These are phyloP conservation scores for Phaethornis superciliosus DNA, from an alignment of 2,113 vertebrate species.

Conservation along the genomic window DNA sequence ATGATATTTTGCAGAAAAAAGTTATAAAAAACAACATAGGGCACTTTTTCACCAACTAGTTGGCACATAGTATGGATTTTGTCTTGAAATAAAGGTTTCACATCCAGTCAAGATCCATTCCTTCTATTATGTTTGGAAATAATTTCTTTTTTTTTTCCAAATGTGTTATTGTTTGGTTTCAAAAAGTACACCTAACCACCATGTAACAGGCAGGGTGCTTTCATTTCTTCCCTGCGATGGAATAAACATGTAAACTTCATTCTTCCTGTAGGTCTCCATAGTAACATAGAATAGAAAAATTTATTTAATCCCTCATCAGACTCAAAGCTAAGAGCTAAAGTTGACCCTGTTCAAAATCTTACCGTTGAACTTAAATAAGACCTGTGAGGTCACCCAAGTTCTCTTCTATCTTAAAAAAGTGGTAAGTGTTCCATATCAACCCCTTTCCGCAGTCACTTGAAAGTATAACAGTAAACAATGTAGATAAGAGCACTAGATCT, in stretches of 20 bases:
- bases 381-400: not conserved
- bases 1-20: conserved; percentile 12
- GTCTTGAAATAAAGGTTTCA: not conserved
- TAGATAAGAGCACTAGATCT: not conserved
- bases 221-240: not conserved
- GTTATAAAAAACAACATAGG: not conserved
- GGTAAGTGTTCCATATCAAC: not conserved
- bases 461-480: not conserved
- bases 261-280: not conserved
- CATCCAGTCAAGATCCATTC: not conserved
- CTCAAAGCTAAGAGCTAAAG: not conserved
- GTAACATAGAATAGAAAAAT: not conserved
- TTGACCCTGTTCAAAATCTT: not conserved
- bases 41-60: not conserved
- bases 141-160: not conserved
- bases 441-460: not conserved
- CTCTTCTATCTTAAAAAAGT: not conserved
- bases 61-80: not conserved
- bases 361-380: not conserved
- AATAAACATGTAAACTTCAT: not conserved
- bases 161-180: not conserved
- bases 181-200: not conserved
- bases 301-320: not conserved
- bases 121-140: not conserved
- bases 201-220: not conserved